Evolutionary conservation across 2,113 vertebrate genomes (phyloP), one percentile per base, ranked within the genome.

Genomic region (Nansenia antarctica): DNA sequence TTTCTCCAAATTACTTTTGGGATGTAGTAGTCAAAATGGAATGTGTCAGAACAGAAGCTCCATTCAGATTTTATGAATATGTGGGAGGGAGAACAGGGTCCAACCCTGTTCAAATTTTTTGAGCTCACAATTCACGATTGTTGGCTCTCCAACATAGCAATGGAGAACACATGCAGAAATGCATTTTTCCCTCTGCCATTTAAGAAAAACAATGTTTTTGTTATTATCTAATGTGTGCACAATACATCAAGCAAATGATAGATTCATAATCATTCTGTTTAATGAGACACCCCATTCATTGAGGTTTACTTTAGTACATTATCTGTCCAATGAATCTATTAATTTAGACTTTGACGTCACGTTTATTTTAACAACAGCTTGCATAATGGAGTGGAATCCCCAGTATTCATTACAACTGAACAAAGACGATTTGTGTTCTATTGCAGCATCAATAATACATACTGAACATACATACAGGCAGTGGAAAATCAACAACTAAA

Each of bases 1-100:
- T 9, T 65, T 47, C 39, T 39, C 11, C 15, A 49, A 59, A 62
- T 45, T 27, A 18, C 37, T 42, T 61, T 42, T 18, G 39, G 31
- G 24, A 59, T 67, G 69, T 70, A 67, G 54, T 39, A 35, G 22
- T 35, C 61, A 35, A 32, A 72, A 42, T 66, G 79, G 69, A 69
- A 78, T 75, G 68, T 3, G 20, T 31, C 42, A 58, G 57, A 73
- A 82, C 76, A 82, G 60, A 73, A 26, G 8, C n/a, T 29, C 49
- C 20, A 72, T 82, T 77, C 61, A 79, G 42, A 27, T 18, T 5
- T 12, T 42, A 47, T 32, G 39, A 34, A 65, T 7, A 54, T 53
- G 68, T 72, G 67, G 60, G 70, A 76, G 35, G 9, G 24, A 22
- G 5, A 59, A 55, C 62, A 61, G 35, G 26, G 60, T 39, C 57